A percentile compares a stretch with the other conserved stretches of the same genome.
These are phyloP conservation scores for Nomada fabriciana DNA, from an alignment of 2,888 invertebrate species.

Conservation along the genomic window DNA sequence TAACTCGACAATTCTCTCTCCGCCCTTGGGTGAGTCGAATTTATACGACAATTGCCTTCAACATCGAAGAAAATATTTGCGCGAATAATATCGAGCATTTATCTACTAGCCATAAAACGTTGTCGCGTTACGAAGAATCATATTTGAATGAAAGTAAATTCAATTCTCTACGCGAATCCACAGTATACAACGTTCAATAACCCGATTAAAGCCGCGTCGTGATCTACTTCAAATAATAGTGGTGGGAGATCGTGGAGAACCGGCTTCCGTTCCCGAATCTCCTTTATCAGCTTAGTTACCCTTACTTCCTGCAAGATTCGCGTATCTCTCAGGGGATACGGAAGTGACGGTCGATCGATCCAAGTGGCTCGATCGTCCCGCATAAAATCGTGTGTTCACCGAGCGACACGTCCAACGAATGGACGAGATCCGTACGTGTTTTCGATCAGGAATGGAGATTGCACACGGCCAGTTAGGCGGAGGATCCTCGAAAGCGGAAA, in stretches of 20 bases:
- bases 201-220: background rate
- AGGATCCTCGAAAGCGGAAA: conserved; percentile 27
- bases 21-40: background rate
- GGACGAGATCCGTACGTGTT: conserved; percentile 42
- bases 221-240: background rate
- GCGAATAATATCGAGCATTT: too few species aligned
- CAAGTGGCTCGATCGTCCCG: background rate
- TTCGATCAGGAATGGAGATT: conserved; percentile 63
- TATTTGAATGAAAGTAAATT: too few species aligned
- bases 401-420: conserved; percentile 38
- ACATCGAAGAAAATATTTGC: too few species aligned
- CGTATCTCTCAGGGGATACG: conserved; percentile 31
- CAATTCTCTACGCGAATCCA: too few species aligned
- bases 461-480: conserved; percentile 22
- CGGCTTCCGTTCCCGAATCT: conserved; percentile 11
- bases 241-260: conserved; percentile 38
- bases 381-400: conserved; percentile 1
- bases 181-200: background rate
- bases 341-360: conserved; percentile 37
- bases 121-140: too few species aligned
- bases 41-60: background rate
- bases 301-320: conserved; percentile 45
- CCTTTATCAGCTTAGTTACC: conserved; percentile 47
- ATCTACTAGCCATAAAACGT: too few species aligned
- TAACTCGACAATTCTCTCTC: background rate